phyloP scores from a whole-genome alignment of 2,888 invertebrate species.

The Apodemia hepburni region DNA sequence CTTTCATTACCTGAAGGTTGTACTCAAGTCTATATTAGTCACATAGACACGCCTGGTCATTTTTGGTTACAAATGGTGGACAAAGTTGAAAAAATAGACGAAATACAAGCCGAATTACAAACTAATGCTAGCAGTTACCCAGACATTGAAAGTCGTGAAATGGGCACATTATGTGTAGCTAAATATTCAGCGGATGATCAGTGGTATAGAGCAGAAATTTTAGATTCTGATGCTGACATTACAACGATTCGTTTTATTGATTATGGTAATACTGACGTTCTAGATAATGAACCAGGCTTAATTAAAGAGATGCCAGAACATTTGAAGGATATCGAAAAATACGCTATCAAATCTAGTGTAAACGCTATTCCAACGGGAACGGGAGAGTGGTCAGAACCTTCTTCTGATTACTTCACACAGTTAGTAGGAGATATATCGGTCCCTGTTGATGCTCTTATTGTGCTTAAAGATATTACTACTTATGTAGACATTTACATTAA shows the following conservation, averaged over 20 bases:
- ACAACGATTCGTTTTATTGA: constrained; percentile 89
- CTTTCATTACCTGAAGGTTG: constrained; percentile 55
- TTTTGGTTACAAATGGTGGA: constrained; percentile 86
- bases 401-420: constrained; percentile 77
- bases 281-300: constrained; percentile 80
- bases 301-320: constrained; percentile 82
- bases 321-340: constrained; percentile 75
- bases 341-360: constrained; percentile 83
- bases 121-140: constrained; percentile 72
- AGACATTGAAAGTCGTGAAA: constrained; percentile 77
- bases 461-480: constrained; percentile 81
- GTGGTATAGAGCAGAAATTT: constrained; percentile 96
- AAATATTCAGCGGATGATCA: constrained; percentile 90
- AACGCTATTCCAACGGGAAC: constrained; percentile 83
- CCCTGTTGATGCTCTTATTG: constrained; percentile 71
- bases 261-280: constrained; percentile 88
- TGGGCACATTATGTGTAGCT: constrained; percentile 85
- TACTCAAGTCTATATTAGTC: constrained; percentile 81
- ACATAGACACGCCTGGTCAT: constrained; percentile 87
- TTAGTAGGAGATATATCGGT: constrained; percentile 72
- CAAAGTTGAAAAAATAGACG: constrained; percentile 75
- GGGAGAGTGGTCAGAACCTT: constrained; percentile 83
- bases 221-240: constrained; percentile 88
- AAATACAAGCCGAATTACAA: constrained; percentile 84
- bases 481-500: constrained; percentile 84